Evolutionary conservation across 1,140 invertebrate species (phyloP).

Genomic region (Episyrphus balteatus): DNA sequence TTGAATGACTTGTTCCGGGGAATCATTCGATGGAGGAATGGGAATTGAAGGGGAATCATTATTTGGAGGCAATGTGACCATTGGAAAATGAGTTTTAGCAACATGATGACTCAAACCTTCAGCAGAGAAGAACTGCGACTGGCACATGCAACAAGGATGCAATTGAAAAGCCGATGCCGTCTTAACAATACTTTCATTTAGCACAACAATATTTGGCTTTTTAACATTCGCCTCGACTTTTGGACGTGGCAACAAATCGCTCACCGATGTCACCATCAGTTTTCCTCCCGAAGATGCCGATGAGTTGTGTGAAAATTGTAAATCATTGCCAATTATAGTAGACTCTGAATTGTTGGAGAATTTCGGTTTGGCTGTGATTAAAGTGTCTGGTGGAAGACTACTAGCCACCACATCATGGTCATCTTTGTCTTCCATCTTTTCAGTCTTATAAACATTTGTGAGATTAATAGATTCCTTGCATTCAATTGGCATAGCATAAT

Average conservation of each 20-base stretch:
- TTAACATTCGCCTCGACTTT: neutral
- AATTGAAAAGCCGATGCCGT: conserved; percentile 24
- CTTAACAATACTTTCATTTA: conserved; percentile 32
- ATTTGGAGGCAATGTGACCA: conserved; percentile 19
- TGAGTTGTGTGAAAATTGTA: conserved; percentile 1
- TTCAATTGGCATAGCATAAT: conserved; percentile 24
- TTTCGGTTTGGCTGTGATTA: too few species aligned
- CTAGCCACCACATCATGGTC: neutral
- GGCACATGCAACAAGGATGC: conserved; percentile 23
- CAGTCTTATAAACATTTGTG: conserved; percentile 24
- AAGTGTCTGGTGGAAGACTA: neutral
- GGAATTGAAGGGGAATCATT: too few species aligned
- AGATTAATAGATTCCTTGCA: neutral
- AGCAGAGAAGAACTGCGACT: conserved; percentile 24
- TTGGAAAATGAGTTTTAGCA: conserved; percentile 8
- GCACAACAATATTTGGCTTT: conserved; percentile 32
- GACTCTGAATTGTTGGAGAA: neutral
- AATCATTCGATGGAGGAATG: too few species aligned
- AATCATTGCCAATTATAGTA: too few species aligned
- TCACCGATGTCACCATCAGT: neutral
- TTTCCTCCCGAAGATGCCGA: neutral
- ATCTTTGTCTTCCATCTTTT: conserved; percentile 13
- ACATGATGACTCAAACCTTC: conserved; percentile 25
- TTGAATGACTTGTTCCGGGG: too few species aligned
- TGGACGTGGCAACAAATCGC: neutral